Evolutionary conservation across 2,888 invertebrate genomes (phyloP).

Genomic region (Yponomeuta evonymella): DNA sequence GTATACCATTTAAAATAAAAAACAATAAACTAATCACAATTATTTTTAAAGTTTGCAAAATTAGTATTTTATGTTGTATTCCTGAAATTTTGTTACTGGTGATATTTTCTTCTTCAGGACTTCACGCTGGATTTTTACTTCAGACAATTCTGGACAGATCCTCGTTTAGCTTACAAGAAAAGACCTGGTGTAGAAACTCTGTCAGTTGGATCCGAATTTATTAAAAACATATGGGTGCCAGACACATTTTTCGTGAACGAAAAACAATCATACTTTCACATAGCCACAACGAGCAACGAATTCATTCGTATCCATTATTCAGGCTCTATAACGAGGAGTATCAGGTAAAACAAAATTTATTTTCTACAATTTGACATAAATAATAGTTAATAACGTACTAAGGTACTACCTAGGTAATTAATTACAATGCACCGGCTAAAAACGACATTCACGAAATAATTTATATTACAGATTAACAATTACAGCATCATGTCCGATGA

Average conservation of each 20-base stretch:
- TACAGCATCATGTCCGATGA: slow-evolving; percentile 97
- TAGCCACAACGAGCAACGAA: slow-evolving; percentile 99
- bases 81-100: neutral
- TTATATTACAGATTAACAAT: slow-evolving; percentile 89
- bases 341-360: slow-evolving; percentile 78
- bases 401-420: too few relatives aligned
- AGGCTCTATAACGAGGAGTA: slow-evolving; percentile 95
- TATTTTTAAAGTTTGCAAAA: too few relatives aligned
- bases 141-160: slow-evolving; percentile 98
- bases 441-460: neutral
- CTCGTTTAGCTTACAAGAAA: slow-evolving; percentile 92
- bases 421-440: neutral
- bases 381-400: neutral
- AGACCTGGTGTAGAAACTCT: slow-evolving; percentile 91
- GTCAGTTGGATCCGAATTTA: slow-evolving; percentile 95
- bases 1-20: too few relatives aligned
- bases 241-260: slow-evolving; percentile 99
- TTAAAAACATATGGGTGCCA: slow-evolving; percentile 99
- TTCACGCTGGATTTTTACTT: slow-evolving; percentile 99
- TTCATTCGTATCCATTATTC: slow-evolving; percentile 97
- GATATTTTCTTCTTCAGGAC: slow-evolving; percentile 78
- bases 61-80: neutral
- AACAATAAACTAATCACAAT: too few relatives aligned
- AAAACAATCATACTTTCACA: slow-evolving; percentile 99
- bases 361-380: neutral